A percentile compares a stretch with the other conserved stretches of the same genome.
phyloP scores from a whole-genome alignment of 2,888 invertebrate genomes.

The Scotopteryx bipunctaria region DNA sequence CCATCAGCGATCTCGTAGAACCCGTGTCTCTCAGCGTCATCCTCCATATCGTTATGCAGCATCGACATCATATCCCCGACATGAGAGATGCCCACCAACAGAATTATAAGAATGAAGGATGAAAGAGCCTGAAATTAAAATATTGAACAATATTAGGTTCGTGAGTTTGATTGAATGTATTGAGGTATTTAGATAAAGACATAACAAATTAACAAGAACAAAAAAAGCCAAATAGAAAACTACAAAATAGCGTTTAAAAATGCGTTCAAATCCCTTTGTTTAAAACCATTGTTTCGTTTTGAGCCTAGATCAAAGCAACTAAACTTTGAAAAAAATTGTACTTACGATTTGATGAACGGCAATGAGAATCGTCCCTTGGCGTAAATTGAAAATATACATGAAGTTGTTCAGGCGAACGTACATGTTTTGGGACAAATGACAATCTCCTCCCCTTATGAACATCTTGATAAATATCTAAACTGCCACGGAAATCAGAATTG shows the following conservation, averaged over 20 bases:
- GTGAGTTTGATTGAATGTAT: too few relatives aligned
- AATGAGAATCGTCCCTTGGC: conserved; percentile 79
- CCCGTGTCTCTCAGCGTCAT: conserved; percentile 74
- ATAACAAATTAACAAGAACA: too few relatives aligned
- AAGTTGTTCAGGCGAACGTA: conserved; percentile 76
- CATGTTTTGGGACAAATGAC: conserved; percentile 71
- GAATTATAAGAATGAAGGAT: conserved; percentile 73
- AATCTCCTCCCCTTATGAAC: conserved; percentile 73
- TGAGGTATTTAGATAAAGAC: too few relatives aligned
- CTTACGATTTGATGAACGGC: conserved; percentile 83
- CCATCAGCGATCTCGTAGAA: conserved; percentile 66
- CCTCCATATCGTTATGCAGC: conserved; percentile 79
- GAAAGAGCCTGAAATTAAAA: conserved; percentile 66
- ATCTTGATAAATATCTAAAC: conserved; percentile 50
- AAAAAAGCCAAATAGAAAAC: too few relatives aligned
- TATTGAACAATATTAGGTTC: too few relatives aligned
- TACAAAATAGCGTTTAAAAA: too few relatives aligned
- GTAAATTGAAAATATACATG: conserved; percentile 78
- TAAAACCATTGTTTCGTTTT: too few relatives aligned
- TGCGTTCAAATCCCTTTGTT: too few relatives aligned
- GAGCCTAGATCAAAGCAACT: neutral
- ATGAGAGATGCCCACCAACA: conserved; percentile 77
- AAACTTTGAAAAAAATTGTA: conserved; percentile 38
- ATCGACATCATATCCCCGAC: conserved; percentile 75
- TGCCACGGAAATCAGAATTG: conserved; percentile 50